Base-by-base conservation (phyloP, 2,888 invertebrate species). In the Andrena praecox region DNA sequence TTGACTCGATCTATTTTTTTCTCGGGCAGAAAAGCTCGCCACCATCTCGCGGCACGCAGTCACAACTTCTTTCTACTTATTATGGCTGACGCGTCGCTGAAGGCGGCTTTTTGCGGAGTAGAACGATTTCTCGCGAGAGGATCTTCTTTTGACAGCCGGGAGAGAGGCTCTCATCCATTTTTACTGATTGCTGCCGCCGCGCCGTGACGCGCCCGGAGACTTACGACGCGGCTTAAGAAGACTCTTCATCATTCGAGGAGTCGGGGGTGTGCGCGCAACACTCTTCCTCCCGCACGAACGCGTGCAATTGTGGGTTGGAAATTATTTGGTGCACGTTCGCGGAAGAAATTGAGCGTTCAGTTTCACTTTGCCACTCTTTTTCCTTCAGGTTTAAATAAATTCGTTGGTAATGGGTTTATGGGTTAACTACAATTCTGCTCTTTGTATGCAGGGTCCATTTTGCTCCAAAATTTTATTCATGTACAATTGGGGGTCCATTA, bases 1-100 rank as follows among this genome's bases (percentile, higher is more conserved):
- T 59, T 48, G 73, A 69, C 59, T 35, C 60, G 73, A 85, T 77
- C 64, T 76, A 77, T 27, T n/a, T 74, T 87, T 85, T 80, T 60
- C 29, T 29, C 33, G 50, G 12, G 35, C 10, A 10, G 52, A 69
- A 73, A 74, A 80, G 56, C 31, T 27, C 12, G 12, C 60, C 50
- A 52, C 67, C 35, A 29, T 66, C 67, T 16, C 66, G n/a, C 20
- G 16, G 29, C 72, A 56, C 69, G 60, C 56, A 29, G 68, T 74
- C 64, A 33, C 60, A 35, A 72, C 33, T 72, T 35, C 42, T 54
- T 48, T 79, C 80, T 68, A 42, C 60, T 69, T 85, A 67, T 71
- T 69, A 82, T 70, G 60, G 50, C 33, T 24, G 71, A 74, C 78
- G 31, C 66, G 72, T 56, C 29, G 62, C 42, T 33, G 54, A 69